Percentiles rank a stretch among this genome's conserved stretches.
phyloP scores from a whole-genome alignment of 2,797 vertebrate species.

The Mus minutoides region DNA sequence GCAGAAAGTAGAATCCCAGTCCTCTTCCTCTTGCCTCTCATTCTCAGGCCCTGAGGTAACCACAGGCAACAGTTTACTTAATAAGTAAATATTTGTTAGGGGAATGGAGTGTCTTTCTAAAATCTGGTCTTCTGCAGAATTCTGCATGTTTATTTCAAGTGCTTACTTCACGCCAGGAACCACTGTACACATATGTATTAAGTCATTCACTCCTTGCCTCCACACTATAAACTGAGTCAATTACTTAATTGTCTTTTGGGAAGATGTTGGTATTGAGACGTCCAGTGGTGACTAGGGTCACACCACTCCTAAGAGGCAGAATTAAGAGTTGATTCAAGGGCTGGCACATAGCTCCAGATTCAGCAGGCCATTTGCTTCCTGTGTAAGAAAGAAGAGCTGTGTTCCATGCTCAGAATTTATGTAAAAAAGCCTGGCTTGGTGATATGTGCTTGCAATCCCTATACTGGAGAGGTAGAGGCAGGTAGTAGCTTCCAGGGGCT shows the following conservation, averaged over 20 bases:
- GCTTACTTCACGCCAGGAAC: neutral
- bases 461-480: neutral
- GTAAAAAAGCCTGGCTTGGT: neutral
- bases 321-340: neutral
- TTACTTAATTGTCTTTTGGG: neutral
- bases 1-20: neutral
- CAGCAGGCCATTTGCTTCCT: neutral
- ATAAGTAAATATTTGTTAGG: slow-evolving; percentile 56
- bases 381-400: neutral
- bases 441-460: neutral
- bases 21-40: neutral
- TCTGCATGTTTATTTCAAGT: slow-evolving; percentile 5
- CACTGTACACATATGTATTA: neutral
- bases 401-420: neutral
- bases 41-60: neutral
- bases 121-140: slow-evolving; percentile 49
- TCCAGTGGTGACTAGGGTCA: neutral
- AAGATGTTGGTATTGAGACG: neutral
- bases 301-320: neutral
- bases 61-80: slow-evolving; percentile 46
- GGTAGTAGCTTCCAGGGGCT: neutral
- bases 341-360: neutral
- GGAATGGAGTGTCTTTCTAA: slow-evolving; percentile 11
- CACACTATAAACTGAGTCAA: neutral
- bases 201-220: neutral